Evolutionary conservation across 2,888 invertebrate genomes (phyloP), one percentile per base, ranked within the genome.

Genomic region (Pollenia angustigena): DNA sequence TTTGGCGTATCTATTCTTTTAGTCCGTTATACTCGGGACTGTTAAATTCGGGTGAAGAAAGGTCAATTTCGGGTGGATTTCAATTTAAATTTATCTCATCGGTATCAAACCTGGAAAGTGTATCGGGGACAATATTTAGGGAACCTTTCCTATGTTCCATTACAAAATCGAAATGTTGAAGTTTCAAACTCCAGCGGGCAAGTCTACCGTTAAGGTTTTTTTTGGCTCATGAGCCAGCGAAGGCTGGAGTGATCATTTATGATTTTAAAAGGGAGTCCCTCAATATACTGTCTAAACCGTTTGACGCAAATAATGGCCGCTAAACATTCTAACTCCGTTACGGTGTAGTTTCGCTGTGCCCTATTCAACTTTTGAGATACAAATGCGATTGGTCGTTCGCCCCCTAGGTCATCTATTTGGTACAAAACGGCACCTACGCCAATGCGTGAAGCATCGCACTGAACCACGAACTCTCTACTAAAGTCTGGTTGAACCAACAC

Each of bases 101-200:
- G 3, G 68, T 18, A 14, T 78, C 78, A 14, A 58, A 78, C 1
- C 68, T 54, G 10, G 78, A 78, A n/a, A 78, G 48, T 0, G 78
- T 32, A 32, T 78, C 78, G 1, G 78, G 78, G 6, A 78, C 78
- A 11, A 68, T 40, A 16, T 68, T 78, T 8, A 78, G 10, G 56
- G 66, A 48, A 1, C 78, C 78, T 48, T 78, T 78, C 0, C 78
- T 44, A 16, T 78, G 68, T 42, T 78, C 78, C 11, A 78, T 78
- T 12, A 32, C 11, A 42, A 66, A 66, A 48, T 56, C n/a, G n/a
- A 68, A 68, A 1, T 66, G 52, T 58, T 78, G 68, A 2, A 68
- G 56, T 56, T 68, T 44, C 14, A 52, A 16, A 10, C 16, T 52
- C 52, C 52, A 52, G n/a, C 16, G 52, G 10, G 52, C 16, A 9